Evolutionary conservation across 2,113 vertebrate genomes (phyloP).

Genomic region (Charina bottae): DNA sequence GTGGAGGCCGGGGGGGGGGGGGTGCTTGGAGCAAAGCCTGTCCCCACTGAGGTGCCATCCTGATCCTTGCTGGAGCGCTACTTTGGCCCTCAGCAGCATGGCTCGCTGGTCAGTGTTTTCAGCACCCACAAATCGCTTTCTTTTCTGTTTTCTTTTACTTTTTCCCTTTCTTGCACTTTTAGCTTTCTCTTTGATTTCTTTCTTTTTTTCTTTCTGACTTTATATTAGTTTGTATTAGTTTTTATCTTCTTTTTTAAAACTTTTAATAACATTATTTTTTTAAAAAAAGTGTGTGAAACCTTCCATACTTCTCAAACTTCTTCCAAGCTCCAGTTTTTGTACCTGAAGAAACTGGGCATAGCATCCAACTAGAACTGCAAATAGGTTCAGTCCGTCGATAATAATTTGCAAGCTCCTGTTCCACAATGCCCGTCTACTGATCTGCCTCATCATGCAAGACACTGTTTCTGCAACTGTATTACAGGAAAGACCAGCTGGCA

Average conservation of each 20-base stretch:
- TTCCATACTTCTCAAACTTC: not conserved
- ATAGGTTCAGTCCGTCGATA: not conserved
- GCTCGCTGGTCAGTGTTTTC: not conserved
- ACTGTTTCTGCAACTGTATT: not conserved
- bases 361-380: not conserved
- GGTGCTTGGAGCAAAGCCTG: not conserved
- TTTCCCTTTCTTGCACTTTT: not conserved
- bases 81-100: not conserved
- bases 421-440: not conserved
- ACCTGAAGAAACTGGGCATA: not conserved
- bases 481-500: conserved; percentile 11
- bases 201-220: not conserved
- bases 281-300: not conserved
- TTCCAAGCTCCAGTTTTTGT: not conserved
- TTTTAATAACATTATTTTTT: not conserved
- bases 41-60: not conserved
- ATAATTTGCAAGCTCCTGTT: not conserved
- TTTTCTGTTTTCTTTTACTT: too few species aligned
- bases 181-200: not conserved
- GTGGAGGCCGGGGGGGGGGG: not conserved
- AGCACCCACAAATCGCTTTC: not conserved
- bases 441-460: not conserved
- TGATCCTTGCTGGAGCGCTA: too few species aligned
- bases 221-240: not conserved
- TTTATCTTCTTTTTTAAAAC: not conserved